Evolutionary conservation across 2,113 vertebrate genomes (phyloP).

Genomic region (Lanius ludovicianus): DNA sequence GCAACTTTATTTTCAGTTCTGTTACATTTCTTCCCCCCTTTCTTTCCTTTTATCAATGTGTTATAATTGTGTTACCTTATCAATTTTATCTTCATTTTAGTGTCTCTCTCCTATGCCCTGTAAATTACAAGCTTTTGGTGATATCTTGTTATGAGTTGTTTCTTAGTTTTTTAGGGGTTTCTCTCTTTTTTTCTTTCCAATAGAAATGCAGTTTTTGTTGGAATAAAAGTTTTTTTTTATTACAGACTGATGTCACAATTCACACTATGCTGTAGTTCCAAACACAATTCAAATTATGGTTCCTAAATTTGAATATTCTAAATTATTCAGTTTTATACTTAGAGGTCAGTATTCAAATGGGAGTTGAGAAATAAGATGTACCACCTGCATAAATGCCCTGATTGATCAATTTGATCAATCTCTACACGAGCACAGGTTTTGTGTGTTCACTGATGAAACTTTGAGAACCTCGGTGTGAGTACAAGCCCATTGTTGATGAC

Average conservation of each 20-base stretch:
- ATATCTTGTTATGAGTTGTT: neutral
- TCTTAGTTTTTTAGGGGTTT: accelerated
- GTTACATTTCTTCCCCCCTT: neutral
- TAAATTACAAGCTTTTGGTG: neutral
- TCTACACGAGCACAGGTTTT: accelerated
- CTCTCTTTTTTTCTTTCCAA: accelerated
- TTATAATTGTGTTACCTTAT: neutral
- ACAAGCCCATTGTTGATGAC: neutral
- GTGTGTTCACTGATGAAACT: neutral
- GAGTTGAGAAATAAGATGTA: neutral
- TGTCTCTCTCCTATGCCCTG: neutral
- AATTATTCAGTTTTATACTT: neutral
- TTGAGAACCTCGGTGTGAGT: neutral
- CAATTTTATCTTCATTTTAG: neutral
- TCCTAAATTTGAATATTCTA: neutral
- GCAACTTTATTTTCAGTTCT: neutral
- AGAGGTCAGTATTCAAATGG: neutral
- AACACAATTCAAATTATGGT: neutral
- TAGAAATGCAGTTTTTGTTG: neutral
- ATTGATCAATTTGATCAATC: neutral
- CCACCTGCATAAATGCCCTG: neutral
- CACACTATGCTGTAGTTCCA: neutral
- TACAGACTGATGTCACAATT: neutral
- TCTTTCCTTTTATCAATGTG: neutral
- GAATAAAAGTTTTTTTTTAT: neutral